These are phyloP conservation scores for Hoplias malabaricus DNA, from an alignment of 2,113 vertebrate species.

Conservation along the genomic window DNA sequence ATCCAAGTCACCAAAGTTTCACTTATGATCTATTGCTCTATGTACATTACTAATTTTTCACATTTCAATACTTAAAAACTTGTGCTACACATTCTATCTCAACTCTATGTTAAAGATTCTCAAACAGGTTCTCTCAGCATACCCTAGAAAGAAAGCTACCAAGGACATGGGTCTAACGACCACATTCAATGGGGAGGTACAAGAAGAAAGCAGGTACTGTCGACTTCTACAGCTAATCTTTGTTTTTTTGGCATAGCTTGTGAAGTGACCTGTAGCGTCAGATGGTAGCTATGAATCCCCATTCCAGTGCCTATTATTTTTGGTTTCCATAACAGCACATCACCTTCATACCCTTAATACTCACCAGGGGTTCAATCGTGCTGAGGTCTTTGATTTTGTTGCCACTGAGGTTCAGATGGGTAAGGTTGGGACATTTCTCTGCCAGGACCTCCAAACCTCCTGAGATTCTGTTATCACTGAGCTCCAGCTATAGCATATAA, in stretches of 20 bases:
- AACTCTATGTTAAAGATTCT: background rate
- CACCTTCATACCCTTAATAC: constrained; percentile 38
- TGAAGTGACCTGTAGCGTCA: background rate
- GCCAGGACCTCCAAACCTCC: constrained; percentile 97
- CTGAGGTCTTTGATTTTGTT: constrained; percentile 99
- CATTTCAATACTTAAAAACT: background rate
- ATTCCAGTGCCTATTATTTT: background rate
- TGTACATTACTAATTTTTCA: background rate
- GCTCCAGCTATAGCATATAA: constrained; percentile 81
- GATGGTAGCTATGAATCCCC: background rate
- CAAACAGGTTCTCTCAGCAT: background rate
- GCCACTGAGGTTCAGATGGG: constrained; percentile 96
- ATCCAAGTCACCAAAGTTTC: background rate
- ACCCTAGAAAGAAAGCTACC: background rate
- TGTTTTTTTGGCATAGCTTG: background rate
- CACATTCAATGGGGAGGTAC: background rate
- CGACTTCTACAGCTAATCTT: background rate
- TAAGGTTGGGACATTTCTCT: constrained; percentile 96
- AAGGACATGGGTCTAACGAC: background rate
- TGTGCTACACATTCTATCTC: background rate
- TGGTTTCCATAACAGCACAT: background rate
- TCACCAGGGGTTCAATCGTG: constrained; percentile 98
- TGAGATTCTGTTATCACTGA: constrained; percentile 99
- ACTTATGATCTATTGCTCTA: background rate
- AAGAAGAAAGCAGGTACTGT: background rate